A percentile compares a stretch with the other conserved stretches of the same genome.
These are phyloP conservation scores for Sander vitreus DNA, from an alignment of 2,113 vertebrate genomes.

Conservation along the genomic window DNA sequence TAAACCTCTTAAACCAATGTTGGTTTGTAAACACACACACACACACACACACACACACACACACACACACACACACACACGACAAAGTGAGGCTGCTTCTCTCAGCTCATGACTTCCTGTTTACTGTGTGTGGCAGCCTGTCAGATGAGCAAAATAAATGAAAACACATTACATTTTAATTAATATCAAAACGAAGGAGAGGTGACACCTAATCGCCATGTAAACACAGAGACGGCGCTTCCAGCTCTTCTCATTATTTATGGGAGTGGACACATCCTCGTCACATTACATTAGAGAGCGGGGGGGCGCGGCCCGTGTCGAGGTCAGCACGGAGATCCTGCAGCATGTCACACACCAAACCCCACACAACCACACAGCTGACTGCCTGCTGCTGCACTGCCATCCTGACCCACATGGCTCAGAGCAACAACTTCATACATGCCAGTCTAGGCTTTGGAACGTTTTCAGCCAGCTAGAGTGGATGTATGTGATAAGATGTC, in stretches of 20 bases:
- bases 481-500: background rate
- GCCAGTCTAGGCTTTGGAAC: background rate
- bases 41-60: background rate
- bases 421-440: background rate
- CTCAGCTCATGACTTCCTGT: constrained; percentile 34
- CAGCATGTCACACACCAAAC: constrained; percentile 57
- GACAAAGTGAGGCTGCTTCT: background rate
- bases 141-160: constrained; percentile 56
- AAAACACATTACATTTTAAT: constrained; percentile 76
- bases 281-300: constrained; percentile 76
- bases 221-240: constrained; percentile 74
- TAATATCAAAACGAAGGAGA: constrained; percentile 70
- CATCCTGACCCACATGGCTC: background rate
- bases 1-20: background rate
- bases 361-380: constrained; percentile 20
- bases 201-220: constrained; percentile 70
- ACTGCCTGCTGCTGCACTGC: constrained; percentile 21
- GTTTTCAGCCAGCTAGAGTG: background rate
- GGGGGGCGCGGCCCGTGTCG: constrained; percentile 25
- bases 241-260: constrained; percentile 75
- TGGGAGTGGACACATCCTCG: constrained; percentile 74
- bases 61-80: constrained; percentile 3
- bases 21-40: background rate
- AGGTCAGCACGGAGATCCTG: constrained; percentile 57
- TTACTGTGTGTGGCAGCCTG: constrained; percentile 49